Conservation (phyloP, 2,888 invertebrate genomes). For the Laothoe populi region DNA sequence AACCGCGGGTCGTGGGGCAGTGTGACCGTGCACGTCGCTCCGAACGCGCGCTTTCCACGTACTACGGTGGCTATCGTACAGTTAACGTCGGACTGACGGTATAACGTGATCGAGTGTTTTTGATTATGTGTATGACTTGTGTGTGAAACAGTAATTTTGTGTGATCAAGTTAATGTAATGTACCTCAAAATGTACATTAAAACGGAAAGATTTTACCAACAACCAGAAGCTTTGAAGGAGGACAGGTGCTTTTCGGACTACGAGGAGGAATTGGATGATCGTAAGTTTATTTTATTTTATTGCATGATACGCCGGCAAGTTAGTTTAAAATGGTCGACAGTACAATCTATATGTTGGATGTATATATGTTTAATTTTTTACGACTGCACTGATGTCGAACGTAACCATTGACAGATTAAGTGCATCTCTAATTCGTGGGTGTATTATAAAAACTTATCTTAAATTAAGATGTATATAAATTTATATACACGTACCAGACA, state of each 20-base stretch:
- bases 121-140: slow-evolving; percentile 28
- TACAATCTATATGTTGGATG: background rate
- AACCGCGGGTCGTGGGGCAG: slow-evolving; percentile 66
- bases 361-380: background rate
- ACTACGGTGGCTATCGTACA: slow-evolving; percentile 4
- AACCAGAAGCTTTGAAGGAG: slow-evolving; percentile 68
- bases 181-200: slow-evolving; percentile 80
- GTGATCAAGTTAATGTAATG: slow-evolving; percentile 54
- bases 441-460: slow-evolving; percentile 6
- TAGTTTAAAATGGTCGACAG: no score
- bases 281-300: slow-evolving; percentile 53
- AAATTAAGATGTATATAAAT: background rate
- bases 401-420: slow-evolving; percentile 1
- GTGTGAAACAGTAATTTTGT: slow-evolving; percentile 30
- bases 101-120: slow-evolving; percentile 10
- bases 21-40: slow-evolving; percentile 66
- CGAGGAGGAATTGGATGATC: slow-evolving; percentile 73
- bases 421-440: background rate
- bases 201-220: slow-evolving; percentile 76
- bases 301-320: background rate
- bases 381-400: background rate
- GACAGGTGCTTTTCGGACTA: slow-evolving; percentile 73
- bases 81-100: slow-evolving; percentile 3
- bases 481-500: no score
- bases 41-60: slow-evolving; percentile 58